These are phyloP conservation scores for Zygogramma bicolorata DNA, from an alignment of 2,888 invertebrate species.

Conservation along the genomic window DNA sequence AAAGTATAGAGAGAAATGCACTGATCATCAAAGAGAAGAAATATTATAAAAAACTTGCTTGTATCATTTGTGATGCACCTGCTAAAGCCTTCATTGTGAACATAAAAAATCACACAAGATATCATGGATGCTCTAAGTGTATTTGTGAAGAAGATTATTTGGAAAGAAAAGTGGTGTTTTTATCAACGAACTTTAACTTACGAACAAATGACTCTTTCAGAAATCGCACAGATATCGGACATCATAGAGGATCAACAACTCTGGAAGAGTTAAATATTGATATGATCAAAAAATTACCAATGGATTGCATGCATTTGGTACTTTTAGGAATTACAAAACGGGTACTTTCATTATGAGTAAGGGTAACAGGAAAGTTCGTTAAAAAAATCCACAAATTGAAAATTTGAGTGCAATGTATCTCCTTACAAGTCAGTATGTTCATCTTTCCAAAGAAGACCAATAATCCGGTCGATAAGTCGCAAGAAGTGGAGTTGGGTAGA, in stretches of 20 bases:
- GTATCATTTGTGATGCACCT: slow-evolving; percentile 11
- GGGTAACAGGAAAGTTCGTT: no score
- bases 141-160: slow-evolving; percentile 2
- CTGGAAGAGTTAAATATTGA: not conserved
- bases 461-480: no score
- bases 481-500: no score
- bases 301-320: not conserved
- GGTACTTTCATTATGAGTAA: not conserved
- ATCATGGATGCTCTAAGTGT: slow-evolving; percentile 3
- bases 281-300: not conserved
- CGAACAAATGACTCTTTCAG: slow-evolving; percentile 3
- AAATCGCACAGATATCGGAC: not conserved
- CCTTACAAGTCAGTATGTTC: no score
- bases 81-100: not conserved
- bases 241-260: not conserved
- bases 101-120: not conserved
- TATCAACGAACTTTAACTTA: not conserved
- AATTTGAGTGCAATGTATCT: no score
- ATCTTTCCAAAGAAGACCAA: no score
- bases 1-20: not conserved
- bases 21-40: not conserved
- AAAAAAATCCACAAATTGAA: no score
- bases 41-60: not conserved
- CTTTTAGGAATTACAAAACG: not conserved
- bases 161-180: not conserved